Base-by-base conservation (phyloP, 2,888 invertebrate species). In the Sphaerophoria taeniata region DNA sequence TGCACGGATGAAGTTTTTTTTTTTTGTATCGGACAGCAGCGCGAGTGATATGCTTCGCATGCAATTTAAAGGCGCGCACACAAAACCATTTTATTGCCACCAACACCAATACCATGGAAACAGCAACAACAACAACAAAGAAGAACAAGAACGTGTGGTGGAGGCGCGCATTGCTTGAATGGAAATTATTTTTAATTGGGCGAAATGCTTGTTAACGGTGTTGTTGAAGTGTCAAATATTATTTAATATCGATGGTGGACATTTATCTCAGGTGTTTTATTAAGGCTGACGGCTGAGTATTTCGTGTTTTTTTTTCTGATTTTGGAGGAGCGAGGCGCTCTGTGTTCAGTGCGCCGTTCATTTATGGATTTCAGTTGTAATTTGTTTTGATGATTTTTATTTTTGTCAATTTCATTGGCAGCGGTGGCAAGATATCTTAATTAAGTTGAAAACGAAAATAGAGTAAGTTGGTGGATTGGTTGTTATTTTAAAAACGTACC, bases 141-240 rank as follows among this genome's bases (percentile, higher is more conserved):
- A n/a, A n/a, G n/a, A n/a, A n/a, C 24, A 49, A 56, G 76, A 58
- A 58, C 58, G 39, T 24, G 39, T 7, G 58, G 6, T 31, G 14
- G 34, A 43, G 73, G 34, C 39, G 56, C n/a, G 45, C 67, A 73
- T 70, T 73, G 85, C 81, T 67, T 70, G 73, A 77, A 85, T 85
- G 85, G 85, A 85, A 85, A 85, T 85, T 85, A 85, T 85, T 85
- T 85, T 85, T 85, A 85, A 85, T 85, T 85, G 85, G 85, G 73
- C 85, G 81, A 80, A 85, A 85, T 85, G 85, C 85, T 85, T 85
- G 85, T 85, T 85, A 85, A 85, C 85, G 85, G 80, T 77, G 80
- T 85, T 85, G 85, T 85, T 85, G 85, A 85, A 84, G 85, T 85
- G 85, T 85, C 85, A 85, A 85, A 85, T 85, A 85, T 85, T 85